Evolutionary conservation across 2,888 invertebrate genomes (phyloP), one percentile per base, ranked within the genome.

Genomic region (Bombylius discolor): DNA sequence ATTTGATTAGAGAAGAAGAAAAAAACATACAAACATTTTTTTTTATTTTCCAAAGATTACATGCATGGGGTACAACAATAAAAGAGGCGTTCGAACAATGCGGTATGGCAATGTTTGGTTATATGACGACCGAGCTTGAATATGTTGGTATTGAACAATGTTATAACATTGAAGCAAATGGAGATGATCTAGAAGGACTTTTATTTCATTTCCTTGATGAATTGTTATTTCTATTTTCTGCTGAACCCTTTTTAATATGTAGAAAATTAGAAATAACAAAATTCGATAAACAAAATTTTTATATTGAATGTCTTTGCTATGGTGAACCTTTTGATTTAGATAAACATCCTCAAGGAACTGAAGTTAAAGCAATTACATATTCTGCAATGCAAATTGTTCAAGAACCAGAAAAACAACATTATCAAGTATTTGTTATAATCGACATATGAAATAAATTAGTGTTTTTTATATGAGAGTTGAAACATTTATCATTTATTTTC

Each of bases 361-460:
- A 99, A 77, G 94, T 99, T 4, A 99, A 99, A 74, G 99, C 99
- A 42, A 99, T 99, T 62, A 99, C 99, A 5, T 99, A 99, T 75
- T 97, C 98, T 8, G 94, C 96, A 55, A 98, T 99, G 98, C 97
- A 99, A 77, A 82, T 90, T 61, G 77, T 93, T 62, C 83, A 86
- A 66, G 78, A 81, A 63, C 80, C 83, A 48, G 79, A 85, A 63
- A 80, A 82, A 65, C 81, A 81, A 62, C 79, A 81, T 66, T 84
- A 81, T 75, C 93, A 98, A 79, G 79, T 97, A 49, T 99, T 90
- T 84, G 97, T 98, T 65, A 98, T 99, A 72, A 89, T 98, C 72
- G 98, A 99, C 78, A 97, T 99, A 75, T 97, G 61, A 67, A 51
- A 47, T 46, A 55, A 56, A 45, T 52, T 3, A 23, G 23, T 23